Evolutionary conservation across 64 coral and sea anemone genomes (phyloP).

Genomic region (Trachythela sp.): DNA sequence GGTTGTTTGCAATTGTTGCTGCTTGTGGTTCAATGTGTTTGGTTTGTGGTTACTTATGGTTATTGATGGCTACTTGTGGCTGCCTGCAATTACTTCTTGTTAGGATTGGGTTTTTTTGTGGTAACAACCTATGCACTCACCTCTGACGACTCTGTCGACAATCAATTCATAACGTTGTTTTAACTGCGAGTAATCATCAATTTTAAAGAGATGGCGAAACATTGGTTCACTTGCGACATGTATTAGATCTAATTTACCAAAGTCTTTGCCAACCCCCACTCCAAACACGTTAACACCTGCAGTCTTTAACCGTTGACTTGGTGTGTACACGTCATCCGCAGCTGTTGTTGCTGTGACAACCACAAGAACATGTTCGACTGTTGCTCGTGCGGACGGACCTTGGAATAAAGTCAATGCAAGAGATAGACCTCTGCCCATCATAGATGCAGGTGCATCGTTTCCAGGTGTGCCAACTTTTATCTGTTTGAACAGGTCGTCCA

Average conservation of each 20-base stretch:
- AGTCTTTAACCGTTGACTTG: background rate
- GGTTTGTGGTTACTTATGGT: too few relatives aligned
- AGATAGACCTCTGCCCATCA: background rate
- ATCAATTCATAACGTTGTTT: slow-evolving; percentile 1
- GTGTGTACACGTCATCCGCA: background rate
- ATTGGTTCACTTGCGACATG: background rate
- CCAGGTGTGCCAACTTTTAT: background rate
- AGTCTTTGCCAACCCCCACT: background rate
- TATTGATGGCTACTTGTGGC: too few relatives aligned
- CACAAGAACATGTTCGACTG: background rate
- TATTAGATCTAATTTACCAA: background rate
- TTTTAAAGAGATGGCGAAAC: background rate
- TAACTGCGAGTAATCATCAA: background rate
- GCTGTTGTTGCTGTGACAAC: background rate
- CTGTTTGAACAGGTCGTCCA: background rate
- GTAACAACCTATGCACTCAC: background rate
- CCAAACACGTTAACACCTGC: background rate
- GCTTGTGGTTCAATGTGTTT: too few relatives aligned
- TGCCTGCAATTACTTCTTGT: too few relatives aligned
- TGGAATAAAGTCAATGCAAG: background rate
- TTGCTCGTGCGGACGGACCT: background rate
- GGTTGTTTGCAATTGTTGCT: too few relatives aligned
- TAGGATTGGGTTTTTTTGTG: background rate
- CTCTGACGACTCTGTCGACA: background rate
- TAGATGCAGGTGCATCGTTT: background rate